phyloP scores from a whole-genome alignment of 2,888 invertebrate genomes.

The Pachydiplax longipennis region DNA sequence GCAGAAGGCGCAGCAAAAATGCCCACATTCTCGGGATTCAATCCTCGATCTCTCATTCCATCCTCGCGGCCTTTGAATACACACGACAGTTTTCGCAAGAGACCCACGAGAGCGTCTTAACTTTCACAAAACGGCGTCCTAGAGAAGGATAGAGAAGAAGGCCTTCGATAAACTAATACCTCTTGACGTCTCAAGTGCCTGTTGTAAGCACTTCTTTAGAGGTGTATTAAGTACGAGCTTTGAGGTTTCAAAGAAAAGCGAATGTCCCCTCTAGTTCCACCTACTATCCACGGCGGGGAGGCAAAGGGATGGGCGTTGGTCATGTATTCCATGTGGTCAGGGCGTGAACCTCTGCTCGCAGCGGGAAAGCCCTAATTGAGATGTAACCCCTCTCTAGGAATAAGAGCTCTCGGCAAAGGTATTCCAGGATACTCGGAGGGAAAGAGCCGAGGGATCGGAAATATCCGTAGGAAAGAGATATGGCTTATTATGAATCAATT shows the following conservation, averaged over 20 bases:
- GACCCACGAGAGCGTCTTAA: background rate
- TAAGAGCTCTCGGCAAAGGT: background rate
- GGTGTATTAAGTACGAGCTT: conserved; percentile 21
- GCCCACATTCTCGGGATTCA: background rate
- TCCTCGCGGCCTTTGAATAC: background rate
- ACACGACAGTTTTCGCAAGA: background rate
- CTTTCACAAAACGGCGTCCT: conserved; percentile 21
- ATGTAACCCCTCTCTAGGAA: conserved; percentile 4
- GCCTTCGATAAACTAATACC: conserved; percentile 24
- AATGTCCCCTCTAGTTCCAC: background rate
- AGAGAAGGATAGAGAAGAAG: background rate
- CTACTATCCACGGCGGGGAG: background rate
- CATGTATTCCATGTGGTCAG: background rate
- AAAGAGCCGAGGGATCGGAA: background rate
- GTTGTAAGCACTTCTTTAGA: conserved; percentile 11
- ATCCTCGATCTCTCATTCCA: background rate
- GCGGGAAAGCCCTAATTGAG: conserved; percentile 40
- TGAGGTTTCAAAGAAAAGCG: background rate
- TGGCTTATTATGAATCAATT: no score
- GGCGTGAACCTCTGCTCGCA: conserved; percentile 16
- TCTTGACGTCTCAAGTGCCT: conserved; percentile 22
- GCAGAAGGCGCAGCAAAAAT: background rate
- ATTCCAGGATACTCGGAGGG: background rate
- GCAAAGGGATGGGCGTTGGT: conserved; percentile 1
- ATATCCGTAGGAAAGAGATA: no score